Percentiles rank a stretch among this genome's conserved stretches.
These are phyloP conservation scores for Pantala flavescens DNA, from an alignment of 1,140 invertebrate species.

Conservation along the genomic window DNA sequence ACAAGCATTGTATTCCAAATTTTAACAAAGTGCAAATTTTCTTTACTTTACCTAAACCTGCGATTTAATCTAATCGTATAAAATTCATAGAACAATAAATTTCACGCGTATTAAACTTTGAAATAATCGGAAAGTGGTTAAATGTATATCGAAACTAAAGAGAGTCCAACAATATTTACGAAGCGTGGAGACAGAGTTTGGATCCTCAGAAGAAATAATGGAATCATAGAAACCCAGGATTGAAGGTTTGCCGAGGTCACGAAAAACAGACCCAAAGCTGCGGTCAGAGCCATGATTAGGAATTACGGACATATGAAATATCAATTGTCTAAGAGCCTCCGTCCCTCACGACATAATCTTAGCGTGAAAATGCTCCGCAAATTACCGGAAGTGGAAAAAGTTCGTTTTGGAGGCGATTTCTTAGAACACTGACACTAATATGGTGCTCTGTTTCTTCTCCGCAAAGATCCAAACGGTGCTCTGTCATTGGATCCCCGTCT, in stretches of 20 bases:
- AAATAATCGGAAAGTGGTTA: no score
- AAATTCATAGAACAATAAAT: no score
- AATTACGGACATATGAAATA: background rate
- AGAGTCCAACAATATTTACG: background rate
- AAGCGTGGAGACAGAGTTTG: background rate
- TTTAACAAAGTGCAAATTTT: no score
- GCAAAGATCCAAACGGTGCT: no score
- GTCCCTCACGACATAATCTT: background rate
- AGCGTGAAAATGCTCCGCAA: background rate
- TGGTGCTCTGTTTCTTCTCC: background rate
- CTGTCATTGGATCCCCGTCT: no score
- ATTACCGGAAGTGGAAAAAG: slow-evolving; percentile 5
- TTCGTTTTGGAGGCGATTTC: background rate
- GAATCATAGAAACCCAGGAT: background rate
- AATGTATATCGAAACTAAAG: no score
- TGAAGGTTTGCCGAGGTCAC: background rate
- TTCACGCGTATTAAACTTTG: no score
- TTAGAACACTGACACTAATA: slow-evolving; percentile 1
- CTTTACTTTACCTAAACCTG: no score
- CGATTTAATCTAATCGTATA: no score
- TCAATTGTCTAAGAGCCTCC: no score
- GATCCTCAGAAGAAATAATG: background rate
- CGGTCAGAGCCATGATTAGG: background rate
- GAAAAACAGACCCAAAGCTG: background rate
- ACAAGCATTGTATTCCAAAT: no score